Percentiles rank a stretch among this genome's conserved stretches.
Conservation (phyloP, 1,140 invertebrate species). For the Drosophila burlai region DNA sequence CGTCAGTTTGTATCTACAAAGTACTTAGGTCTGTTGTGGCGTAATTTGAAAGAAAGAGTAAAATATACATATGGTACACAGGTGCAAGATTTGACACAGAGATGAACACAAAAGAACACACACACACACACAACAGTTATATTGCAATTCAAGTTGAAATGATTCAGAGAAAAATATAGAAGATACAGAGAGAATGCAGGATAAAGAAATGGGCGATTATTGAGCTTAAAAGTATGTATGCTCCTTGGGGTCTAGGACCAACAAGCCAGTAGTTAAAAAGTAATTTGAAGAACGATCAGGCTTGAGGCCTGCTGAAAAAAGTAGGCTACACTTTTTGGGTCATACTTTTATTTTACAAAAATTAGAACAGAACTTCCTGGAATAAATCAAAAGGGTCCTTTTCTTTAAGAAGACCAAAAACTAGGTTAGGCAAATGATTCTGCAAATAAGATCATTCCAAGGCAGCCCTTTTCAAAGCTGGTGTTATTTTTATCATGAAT, state of each 20-base stretch:
- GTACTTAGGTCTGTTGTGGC: conserved; percentile 8
- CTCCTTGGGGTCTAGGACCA: conserved; percentile 8
- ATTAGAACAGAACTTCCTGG: background rate
- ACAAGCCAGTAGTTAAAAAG: background rate
- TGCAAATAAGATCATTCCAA: conserved; percentile 8
- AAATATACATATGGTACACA: conserved; percentile 31
- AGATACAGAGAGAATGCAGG: conserved; percentile 29
- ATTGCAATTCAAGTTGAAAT: conserved; percentile 29
- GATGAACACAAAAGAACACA: conserved; percentile 49
- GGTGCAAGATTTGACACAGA: conserved; percentile 42
- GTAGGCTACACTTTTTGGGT: conserved; percentile 9
- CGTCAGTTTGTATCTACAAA: conserved; percentile 42
- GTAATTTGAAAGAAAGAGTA: conserved; percentile 16
- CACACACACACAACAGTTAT: conserved; percentile 41
- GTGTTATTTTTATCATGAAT: background rate
- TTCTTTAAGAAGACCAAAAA: conserved; percentile 7
- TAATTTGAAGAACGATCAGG: background rate
- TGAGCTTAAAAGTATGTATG: conserved; percentile 24
- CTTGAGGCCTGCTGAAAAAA: background rate
- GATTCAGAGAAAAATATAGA: conserved; percentile 32
- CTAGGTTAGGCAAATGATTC: conserved; percentile 9
- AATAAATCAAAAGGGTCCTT: background rate
- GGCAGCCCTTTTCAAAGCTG: background rate
- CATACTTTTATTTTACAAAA: background rate
- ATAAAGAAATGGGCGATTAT: conserved; percentile 26